Percentiles rank a stretch among this genome's conserved stretches.
phyloP scores from a whole-genome alignment of 30 jellyfish, hydroid and myxozoan species.

The Cassiopea xamachana region DNA sequence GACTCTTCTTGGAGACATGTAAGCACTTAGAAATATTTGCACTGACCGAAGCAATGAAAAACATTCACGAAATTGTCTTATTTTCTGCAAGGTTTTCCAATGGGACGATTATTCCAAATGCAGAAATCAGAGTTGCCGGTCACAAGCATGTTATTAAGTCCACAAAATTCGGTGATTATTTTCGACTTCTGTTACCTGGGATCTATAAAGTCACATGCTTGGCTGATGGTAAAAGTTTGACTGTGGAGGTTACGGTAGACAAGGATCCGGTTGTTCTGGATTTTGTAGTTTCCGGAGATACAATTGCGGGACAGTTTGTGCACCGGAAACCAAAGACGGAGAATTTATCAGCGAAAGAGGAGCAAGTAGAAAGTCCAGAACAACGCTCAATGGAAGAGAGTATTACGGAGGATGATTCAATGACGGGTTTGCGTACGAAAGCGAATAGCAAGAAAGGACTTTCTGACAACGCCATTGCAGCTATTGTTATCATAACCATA shows the following conservation, averaged over 20 bases:
- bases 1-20: too few relatives aligned
- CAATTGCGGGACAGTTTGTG: slow-evolving; percentile 75
- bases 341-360: slow-evolving; percentile 47
- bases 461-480: slow-evolving; percentile 93
- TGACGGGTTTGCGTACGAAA: slow-evolving; percentile 37
- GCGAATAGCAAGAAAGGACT: slow-evolving; percentile 43
- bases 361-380: slow-evolving; percentile 61
- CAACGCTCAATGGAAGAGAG: slow-evolving; percentile 61
- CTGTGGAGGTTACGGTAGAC: slow-evolving; percentile 39
- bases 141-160: slow-evolving; percentile 76
- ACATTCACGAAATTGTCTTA: not conserved
- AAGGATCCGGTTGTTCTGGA: slow-evolving; percentile 61
- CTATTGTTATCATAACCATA: slow-evolving; percentile 85
- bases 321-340: slow-evolving; percentile 42
- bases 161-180: slow-evolving; percentile 86
- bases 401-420: slow-evolving; percentile 24
- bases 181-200: slow-evolving; percentile 98
- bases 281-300: slow-evolving; percentile 75
- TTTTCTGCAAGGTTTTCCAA: slow-evolving; percentile 55
- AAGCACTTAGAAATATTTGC: too few relatives aligned
- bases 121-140: slow-evolving; percentile 73
- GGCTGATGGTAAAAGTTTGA: slow-evolving; percentile 74
- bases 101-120: slow-evolving; percentile 81
- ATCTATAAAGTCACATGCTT: slow-evolving; percentile 75
- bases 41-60: too few relatives aligned